Percentiles rank a stretch among this genome's conserved stretches.
Evolutionary conservation across 30 jellyfish, hydroid and myxozoan genomes (phyloP).

Genomic region (Aurelia sp.): DNA sequence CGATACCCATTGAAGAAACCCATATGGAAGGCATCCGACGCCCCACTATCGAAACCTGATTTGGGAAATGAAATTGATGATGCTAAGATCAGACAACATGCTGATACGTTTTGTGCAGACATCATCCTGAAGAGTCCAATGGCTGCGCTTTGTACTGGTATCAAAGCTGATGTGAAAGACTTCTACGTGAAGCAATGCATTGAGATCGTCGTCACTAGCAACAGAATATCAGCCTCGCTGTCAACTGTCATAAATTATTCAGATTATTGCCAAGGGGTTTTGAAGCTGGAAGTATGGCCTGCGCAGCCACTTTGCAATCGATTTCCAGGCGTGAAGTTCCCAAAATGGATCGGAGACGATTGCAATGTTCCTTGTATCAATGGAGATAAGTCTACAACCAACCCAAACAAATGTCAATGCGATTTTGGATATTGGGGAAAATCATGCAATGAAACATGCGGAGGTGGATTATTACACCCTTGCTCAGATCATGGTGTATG

Average conservation of each 20-base stretch:
- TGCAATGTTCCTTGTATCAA: constrained; percentile 54
- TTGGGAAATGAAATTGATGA: constrained; percentile 29
- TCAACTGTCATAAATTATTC: constrained; percentile 44
- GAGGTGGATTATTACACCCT: constrained; percentile 65
- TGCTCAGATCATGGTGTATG: constrained; percentile 73
- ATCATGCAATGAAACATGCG: constrained; percentile 57
- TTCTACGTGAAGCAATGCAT: constrained; percentile 47
- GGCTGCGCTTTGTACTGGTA: constrained; percentile 21
- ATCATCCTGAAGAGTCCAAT: constrained; percentile 42
- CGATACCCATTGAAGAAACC: constrained; percentile 68
- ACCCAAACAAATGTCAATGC: constrained; percentile 37
- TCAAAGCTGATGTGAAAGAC: constrained; percentile 6
- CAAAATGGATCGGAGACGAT: constrained; percentile 70
- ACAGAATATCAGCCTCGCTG: constrained; percentile 31
- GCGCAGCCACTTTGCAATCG: constrained; percentile 55
- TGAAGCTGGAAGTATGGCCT: constrained; percentile 57
- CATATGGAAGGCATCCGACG: constrained; percentile 51
- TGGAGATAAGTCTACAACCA: constrained; percentile 29
- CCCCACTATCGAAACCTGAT: constrained; percentile 49
- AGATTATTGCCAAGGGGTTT: constrained; percentile 36
- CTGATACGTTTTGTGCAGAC: constrained; percentile 42
- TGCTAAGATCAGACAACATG: constrained; percentile 25
- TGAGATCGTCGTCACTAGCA: constrained; percentile 16
- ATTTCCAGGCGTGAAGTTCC: constrained; percentile 44
- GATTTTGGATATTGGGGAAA: constrained; percentile 72